A percentile compares a stretch with the other conserved stretches of the same genome.
phyloP scores from a whole-genome alignment of 2,113 vertebrate genomes.

The Centropus bengalensis region DNA sequence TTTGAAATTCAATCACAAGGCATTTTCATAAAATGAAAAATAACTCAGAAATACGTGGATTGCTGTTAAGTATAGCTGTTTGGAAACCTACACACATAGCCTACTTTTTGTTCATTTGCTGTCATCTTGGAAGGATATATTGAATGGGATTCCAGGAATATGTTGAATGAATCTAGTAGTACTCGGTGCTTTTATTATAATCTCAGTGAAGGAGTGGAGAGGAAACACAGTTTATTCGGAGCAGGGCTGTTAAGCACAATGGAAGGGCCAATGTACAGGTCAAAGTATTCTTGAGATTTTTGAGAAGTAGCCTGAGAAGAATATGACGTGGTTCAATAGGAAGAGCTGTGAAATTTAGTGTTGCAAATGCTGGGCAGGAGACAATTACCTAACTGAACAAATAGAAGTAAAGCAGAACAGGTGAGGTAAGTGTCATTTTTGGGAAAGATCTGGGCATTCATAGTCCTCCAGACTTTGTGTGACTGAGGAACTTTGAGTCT shows the following conservation, averaged over 20 bases:
- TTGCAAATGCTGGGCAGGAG: neutral
- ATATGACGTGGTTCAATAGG: neutral
- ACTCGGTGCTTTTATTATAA: neutral
- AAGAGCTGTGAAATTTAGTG: neutral
- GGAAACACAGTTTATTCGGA: neutral
- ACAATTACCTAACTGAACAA: slow-evolving; percentile 19
- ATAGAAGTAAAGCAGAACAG: neutral
- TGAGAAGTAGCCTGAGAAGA: neutral
- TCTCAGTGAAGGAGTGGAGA: neutral
- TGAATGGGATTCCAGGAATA: neutral
- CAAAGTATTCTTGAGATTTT: neutral
- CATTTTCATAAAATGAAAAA: slow-evolving; percentile 6
- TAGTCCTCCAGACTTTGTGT: neutral
- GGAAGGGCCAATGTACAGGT: neutral
- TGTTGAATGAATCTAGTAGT: neutral
- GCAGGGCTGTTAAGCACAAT: neutral
- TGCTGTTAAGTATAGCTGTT: neutral
- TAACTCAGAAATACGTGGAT: neutral
- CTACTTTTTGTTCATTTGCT: neutral
- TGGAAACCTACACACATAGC: neutral
- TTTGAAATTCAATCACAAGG: neutral
- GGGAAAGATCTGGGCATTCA: neutral
- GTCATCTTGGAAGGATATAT: neutral
- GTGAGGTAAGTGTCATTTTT: slow-evolving; percentile 15
- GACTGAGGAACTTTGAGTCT: neutral